Conservation (phyloP, 2,113 vertebrate species). For the Prionailurus viverrinus region DNA sequence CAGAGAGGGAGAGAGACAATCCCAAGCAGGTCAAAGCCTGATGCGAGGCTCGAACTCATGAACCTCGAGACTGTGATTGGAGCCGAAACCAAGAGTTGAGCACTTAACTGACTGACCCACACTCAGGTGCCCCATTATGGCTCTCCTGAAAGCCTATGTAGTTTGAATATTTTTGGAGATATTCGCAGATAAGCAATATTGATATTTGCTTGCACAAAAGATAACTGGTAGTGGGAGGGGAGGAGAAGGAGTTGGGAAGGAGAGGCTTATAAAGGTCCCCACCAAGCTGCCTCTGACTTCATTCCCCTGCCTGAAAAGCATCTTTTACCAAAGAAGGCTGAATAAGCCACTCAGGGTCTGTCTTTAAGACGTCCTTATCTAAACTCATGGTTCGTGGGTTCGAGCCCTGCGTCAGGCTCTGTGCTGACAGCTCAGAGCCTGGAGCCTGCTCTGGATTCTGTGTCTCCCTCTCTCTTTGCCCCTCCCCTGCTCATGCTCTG, state of each 20-base stretch:
- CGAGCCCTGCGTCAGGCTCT: too few species aligned
- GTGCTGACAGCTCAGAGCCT: too few species aligned
- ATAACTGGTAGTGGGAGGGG: neutral
- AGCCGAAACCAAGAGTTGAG: too few species aligned
- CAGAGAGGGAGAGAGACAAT: too few species aligned
- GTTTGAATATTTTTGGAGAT: neutral
- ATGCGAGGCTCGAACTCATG: too few species aligned
- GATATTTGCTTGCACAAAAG: constrained; percentile 28
- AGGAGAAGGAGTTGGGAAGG: neutral
- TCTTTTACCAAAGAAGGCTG: neutral
- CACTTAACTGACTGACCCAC: too few species aligned
- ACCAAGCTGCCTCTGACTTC: neutral
- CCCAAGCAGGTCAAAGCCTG: too few species aligned
- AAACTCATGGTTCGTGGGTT: neutral
- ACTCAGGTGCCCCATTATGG: too few species aligned
- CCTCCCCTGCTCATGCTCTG: too few species aligned
- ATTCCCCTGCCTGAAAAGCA: neutral
- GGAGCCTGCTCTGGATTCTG: too few species aligned
- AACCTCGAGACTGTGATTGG: too few species aligned
- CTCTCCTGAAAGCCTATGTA: neutral
- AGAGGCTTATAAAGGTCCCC: neutral
- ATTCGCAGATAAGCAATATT: neutral
- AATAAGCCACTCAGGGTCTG: neutral
- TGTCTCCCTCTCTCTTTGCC: too few species aligned
- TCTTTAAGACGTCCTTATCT: neutral